phyloP scores from a whole-genome alignment of 2,888 invertebrate genomes.

The Saturnia pavonia region DNA sequence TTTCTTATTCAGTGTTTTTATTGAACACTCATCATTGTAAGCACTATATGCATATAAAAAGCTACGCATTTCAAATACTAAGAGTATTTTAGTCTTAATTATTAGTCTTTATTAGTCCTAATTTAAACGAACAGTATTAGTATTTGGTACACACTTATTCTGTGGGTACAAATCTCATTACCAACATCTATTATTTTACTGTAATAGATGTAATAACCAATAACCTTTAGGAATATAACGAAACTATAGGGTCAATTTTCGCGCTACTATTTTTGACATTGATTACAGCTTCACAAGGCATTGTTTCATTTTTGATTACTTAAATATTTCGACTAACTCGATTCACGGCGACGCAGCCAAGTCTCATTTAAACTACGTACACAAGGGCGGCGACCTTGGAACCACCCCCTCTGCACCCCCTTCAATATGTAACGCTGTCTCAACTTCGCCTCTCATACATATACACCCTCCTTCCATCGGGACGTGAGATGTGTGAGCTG shows the following conservation, averaged over 20 bases:
- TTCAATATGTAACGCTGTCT: constrained; percentile 22
- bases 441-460: constrained; percentile 27
- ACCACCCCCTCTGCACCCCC: constrained; percentile 38
- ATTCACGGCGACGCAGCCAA: constrained; percentile 65
- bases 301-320: constrained; percentile 37
- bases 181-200: not conserved
- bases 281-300: not conserved
- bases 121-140: not conserved
- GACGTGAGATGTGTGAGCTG: constrained; percentile 62
- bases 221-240: too few relatives aligned
- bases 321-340: constrained; percentile 55
- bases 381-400: constrained; percentile 77
- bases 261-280: not conserved
- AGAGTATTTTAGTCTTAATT: too few relatives aligned
- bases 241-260: not conserved
- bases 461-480: constrained; percentile 36
- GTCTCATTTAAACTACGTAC: constrained; percentile 70
- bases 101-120: too few relatives aligned
- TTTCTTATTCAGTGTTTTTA: not conserved
- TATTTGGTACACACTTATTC: not conserved
- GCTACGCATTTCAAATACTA: too few relatives aligned
- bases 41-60: not conserved
- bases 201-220: not conserved
- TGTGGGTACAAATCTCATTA: not conserved
- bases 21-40: not conserved